Base-by-base conservation (phyloP, 2,888 invertebrate species). In the Drosophila multiciliata region DNA sequence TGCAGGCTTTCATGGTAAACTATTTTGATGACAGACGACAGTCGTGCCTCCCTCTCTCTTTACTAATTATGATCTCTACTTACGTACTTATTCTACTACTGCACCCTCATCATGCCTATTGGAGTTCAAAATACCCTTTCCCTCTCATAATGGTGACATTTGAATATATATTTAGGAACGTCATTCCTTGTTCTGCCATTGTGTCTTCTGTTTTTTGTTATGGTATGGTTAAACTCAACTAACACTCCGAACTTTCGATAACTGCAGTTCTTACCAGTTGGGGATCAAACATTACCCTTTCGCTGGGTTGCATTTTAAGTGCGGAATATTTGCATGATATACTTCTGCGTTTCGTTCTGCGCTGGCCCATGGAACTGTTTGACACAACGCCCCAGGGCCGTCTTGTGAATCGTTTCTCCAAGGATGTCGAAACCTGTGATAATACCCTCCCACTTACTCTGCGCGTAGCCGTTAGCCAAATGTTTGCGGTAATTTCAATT, bases 331-430 rank as follows among this genome's bases (percentile, higher is more conserved):
- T 96, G 91, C 96, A 96, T 93, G 92, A 93, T 64, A 87, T 92
- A 36, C 93, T 97, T 91, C 92, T 97, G 87, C 82, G 91, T 65
- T 95, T 94, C 91, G 94, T 96, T 75, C 90, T 97, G 87, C 94
- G 94, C 90, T 94, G 95, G 87, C 96, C 96, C 61, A 95, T 96
- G 94, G 94, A 95, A 90, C 95, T 96, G 94, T 97, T 96, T 94
- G 97, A 97, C 92, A 95, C 95, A 83, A 97, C 97, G 61, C 97
- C 97, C 35, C 87, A 95, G 80, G 97, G 97, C 91, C 94, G 97
- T 83, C 94, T 97, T 87, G 94, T 97, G 33, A 95, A 95, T 92
- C 94, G 95, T 75, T 95, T 95, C 91, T 94, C 95, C 78, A 94
- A 94, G 87, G 95, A 95, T 90, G 92, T 95, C 81, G 94, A 95